phyloP scores from a whole-genome alignment of 2,888 invertebrate genomes.

The Tupiocoris notatus region DNA sequence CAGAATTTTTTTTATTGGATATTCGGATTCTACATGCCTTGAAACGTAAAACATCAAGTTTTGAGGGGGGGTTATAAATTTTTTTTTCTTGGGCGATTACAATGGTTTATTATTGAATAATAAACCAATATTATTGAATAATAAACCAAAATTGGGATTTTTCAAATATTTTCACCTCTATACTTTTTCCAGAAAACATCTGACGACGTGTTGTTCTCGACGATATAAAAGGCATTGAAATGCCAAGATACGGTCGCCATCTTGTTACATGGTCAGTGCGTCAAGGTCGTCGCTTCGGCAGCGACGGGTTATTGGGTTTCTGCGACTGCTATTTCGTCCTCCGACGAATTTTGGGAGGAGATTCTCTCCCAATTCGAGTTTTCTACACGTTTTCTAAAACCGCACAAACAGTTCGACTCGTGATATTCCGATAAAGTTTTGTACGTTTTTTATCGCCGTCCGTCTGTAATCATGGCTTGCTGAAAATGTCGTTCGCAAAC shows the following conservation, averaged over 20 bases:
- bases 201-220: no score
- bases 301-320: constrained; percentile 63
- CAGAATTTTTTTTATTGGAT: no score
- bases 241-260: constrained; percentile 34
- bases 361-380: constrained; percentile 60
- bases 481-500: constrained; percentile 73
- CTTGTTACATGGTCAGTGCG: constrained; percentile 42
- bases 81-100: no score
- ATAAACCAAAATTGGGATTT: no score
- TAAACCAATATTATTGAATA: no score
- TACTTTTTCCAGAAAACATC: no score
- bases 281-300: constrained; percentile 65
- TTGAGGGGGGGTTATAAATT: no score
- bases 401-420: constrained; percentile 50
- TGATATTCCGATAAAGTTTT: constrained; percentile 28
- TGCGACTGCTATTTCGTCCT: constrained; percentile 61
- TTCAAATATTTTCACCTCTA: no score
- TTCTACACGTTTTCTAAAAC: constrained; percentile 54
- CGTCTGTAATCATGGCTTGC: constrained; percentile 67
- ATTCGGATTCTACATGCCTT: no score
- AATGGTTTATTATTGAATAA: no score
- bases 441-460: constrained; percentile 55
- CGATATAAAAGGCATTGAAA: background rate
- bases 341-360: constrained; percentile 63
- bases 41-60: no score